These are phyloP conservation scores for Gymnoscopelus braueri DNA, from an alignment of 2,797 vertebrate species.

Conservation along the genomic window DNA sequence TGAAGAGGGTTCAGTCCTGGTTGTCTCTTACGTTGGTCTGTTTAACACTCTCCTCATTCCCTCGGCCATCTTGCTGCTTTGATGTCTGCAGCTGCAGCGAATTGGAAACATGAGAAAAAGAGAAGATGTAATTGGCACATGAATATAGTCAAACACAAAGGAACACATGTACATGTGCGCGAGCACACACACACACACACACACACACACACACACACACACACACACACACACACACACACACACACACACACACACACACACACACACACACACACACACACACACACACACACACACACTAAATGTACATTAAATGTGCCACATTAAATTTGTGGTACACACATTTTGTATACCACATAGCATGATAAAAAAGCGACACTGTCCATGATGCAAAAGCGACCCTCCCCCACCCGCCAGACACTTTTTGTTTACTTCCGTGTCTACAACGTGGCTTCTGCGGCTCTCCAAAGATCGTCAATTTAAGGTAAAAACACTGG, in stretches of 20 bases:
- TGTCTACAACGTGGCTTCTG: too few species aligned
- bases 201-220: neutral
- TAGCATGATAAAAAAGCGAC: too few species aligned
- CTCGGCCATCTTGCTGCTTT: slow-evolving; percentile 75
- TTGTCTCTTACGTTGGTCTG: slow-evolving; percentile 77
- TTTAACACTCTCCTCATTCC: slow-evolving; percentile 71
- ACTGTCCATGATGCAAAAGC: too few species aligned
- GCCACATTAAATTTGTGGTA: too few species aligned
- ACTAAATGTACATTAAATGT: too few species aligned
- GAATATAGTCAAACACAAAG: slow-evolving; percentile 18
- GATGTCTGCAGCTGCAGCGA: slow-evolving; percentile 73
- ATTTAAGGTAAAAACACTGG: too few species aligned
- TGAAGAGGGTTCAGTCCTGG: slow-evolving; percentile 9
- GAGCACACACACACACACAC: neutral
- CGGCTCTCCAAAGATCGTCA: too few species aligned
- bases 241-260: slow-evolving; percentile 10
- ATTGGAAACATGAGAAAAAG: slow-evolving; percentile 52
- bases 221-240: neutral
- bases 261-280: neutral
- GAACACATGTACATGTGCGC: neutral
- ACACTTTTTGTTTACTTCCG: too few species aligned
- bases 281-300: too few species aligned
- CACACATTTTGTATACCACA: too few species aligned
- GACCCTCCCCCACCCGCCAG: too few species aligned
- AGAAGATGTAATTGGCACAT: slow-evolving; percentile 19